These are phyloP conservation scores for Agonopterix arenella DNA, from an alignment of 2,888 invertebrate species.

Conservation along the genomic window DNA sequence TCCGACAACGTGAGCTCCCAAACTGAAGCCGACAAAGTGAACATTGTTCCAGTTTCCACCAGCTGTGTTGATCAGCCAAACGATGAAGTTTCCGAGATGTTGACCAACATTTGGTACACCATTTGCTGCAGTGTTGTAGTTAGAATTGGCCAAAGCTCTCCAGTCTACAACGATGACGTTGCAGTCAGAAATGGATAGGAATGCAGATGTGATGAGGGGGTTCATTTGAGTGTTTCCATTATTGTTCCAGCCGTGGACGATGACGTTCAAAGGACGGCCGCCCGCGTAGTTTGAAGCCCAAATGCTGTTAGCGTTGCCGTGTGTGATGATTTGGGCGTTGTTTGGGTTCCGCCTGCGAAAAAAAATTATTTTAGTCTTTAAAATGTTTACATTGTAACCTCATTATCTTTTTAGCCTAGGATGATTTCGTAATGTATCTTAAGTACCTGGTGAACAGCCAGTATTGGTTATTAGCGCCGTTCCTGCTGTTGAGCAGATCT, in stretches of 20 bases:
- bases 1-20: constrained; percentile 49
- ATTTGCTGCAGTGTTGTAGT: constrained; percentile 10
- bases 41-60: constrained; percentile 37
- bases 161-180: constrained; percentile 46
- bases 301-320: constrained; percentile 40
- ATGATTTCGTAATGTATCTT: background rate
- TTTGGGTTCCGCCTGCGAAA: constrained; percentile 34
- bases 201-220: constrained; percentile 28
- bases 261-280: constrained; percentile 32
- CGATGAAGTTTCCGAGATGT: constrained; percentile 29
- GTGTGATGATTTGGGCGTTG: constrained; percentile 34
- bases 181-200: constrained; percentile 24
- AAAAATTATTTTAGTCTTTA: background rate
- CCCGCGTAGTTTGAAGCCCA: constrained; percentile 37
- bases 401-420: background rate
- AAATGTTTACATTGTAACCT: background rate
- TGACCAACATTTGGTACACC: constrained; percentile 22
- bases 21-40: constrained; percentile 45
- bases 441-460: constrained; percentile 49
- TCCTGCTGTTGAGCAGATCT: constrained; percentile 23
- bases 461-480: constrained; percentile 50
- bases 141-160: constrained; percentile 22
- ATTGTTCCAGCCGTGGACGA: constrained; percentile 56
- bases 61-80: constrained; percentile 31
- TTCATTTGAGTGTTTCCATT: constrained; percentile 38